phyloP scores from a whole-genome alignment of 2,113 vertebrate genomes.

The Caranx melampygus region DNA sequence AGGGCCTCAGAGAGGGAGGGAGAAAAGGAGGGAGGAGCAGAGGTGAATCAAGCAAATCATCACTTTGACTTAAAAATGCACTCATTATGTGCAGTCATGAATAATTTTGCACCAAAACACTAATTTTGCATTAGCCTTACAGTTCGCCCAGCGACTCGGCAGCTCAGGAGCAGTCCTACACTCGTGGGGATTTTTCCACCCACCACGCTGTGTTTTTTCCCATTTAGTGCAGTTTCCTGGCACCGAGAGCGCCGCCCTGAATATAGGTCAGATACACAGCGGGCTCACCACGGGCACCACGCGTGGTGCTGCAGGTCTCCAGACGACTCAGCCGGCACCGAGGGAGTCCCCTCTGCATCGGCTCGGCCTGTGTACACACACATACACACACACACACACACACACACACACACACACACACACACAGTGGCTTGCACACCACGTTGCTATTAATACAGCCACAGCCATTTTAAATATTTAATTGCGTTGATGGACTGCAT shows the following conservation, averaged over 20 bases:
- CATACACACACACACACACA: too few species aligned
- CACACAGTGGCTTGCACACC: slow-evolving; percentile 52
- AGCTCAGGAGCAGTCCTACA: slow-evolving; percentile 86
- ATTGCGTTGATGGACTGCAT: slow-evolving; percentile 88
- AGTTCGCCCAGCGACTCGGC: slow-evolving; percentile 79
- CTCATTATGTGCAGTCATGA: slow-evolving; percentile 81
- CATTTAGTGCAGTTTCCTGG: slow-evolving; percentile 78
- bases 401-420: too few species aligned
- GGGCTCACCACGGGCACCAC: slow-evolving; percentile 79
- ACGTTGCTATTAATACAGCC: slow-evolving; percentile 88
- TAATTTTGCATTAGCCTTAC: slow-evolving; percentile 89
- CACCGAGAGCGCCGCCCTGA: slow-evolving; percentile 69
- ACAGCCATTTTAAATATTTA: slow-evolving; percentile 87
- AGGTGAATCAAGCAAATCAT: slow-evolving; percentile 79
- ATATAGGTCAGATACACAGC: slow-evolving; percentile 84
- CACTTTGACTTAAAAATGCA: slow-evolving; percentile 80
- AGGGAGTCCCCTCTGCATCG: slow-evolving; percentile 71
- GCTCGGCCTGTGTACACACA: slow-evolving; percentile 51
- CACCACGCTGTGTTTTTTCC: slow-evolving; percentile 43
- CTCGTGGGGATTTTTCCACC: slow-evolving; percentile 75
- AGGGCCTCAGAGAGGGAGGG: slow-evolving; percentile 20
- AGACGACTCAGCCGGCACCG: slow-evolving; percentile 62
- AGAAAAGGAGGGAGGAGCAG: slow-evolving; percentile 12
- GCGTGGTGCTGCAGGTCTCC: slow-evolving; percentile 75
- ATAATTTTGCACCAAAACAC: slow-evolving; percentile 85